Evolutionary conservation across 2,113 vertebrate species (phyloP), one percentile per base, ranked within the genome.

Genomic region (Tangachromis dhanisi): DNA sequence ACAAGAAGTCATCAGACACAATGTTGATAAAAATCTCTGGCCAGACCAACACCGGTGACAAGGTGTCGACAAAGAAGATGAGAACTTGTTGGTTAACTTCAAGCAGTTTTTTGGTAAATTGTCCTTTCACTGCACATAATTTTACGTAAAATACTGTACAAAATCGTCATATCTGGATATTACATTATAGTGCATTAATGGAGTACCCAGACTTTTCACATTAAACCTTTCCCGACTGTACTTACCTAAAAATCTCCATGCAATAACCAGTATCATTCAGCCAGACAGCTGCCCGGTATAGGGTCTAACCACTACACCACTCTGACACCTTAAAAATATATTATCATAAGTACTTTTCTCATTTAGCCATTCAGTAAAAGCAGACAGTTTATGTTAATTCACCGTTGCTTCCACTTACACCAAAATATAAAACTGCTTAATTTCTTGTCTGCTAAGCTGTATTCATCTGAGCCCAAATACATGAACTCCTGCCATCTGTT

Each of bases 401-500:
- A 59, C n/a, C 11, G 8, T 2, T 80, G 16, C 24, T 51, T 29
- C 12, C 59, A 17, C 12, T 51, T 13, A n/a, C 35, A 40, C 4
- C 19, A 68, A 21, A 35, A 31, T 33, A 9, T 21, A 45, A 26
- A 85, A 24, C 11, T 24, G 54, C 35, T 14, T 81, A 16, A 54
- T 80, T 21, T 13, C 29, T 55, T 55, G 29, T 61, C 9, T 51
- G 31, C 3, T 11, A 17, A 1, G 7, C 47, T 45, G 9, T 35
- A 1, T 38, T 40, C 2, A 21, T 17, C 31, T 21, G 42, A 47
- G 40, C 6, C 2, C 10, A 76, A 3, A 21, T 1, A 12, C 40
- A 81, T 21, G 38, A 88, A 26, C 81, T 94, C 88, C 93, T 93
- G 91, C 93, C 93, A 91, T 38, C 95, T 94, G 80, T 47, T 86